Percentiles rank a stretch among this genome's conserved stretches.
phyloP scores from a whole-genome alignment of 2,888 invertebrate species.

The Synanthedon formicaeformis region DNA sequence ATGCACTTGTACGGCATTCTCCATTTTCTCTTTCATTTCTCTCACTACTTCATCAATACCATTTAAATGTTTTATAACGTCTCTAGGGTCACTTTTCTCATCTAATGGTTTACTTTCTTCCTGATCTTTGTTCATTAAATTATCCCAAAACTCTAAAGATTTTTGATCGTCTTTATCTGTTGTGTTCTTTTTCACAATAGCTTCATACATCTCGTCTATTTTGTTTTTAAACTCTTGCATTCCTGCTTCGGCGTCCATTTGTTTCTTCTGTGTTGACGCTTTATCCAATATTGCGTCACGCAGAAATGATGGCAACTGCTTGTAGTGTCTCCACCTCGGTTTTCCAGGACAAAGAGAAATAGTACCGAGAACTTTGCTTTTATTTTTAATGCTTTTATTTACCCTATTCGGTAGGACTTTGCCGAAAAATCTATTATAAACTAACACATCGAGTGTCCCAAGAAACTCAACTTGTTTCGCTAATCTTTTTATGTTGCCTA shows the following conservation, averaged over 20 bases:
- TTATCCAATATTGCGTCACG: constrained; percentile 51
- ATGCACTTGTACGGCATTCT: constrained; percentile 26
- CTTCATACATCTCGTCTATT: constrained; percentile 46
- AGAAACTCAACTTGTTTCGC: constrained; percentile 70
- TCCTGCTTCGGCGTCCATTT: constrained; percentile 40
- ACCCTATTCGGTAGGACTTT: constrained; percentile 39
- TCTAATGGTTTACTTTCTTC: constrained; percentile 11
- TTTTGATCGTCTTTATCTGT: neutral
- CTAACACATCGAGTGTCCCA: constrained; percentile 59
- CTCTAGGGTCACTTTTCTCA: constrained; percentile 26
- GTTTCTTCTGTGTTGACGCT: constrained; percentile 47
- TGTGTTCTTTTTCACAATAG: constrained; percentile 20
- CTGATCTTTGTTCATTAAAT: constrained; percentile 9
- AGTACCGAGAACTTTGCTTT: constrained; percentile 37
- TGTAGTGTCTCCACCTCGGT: constrained; percentile 38
- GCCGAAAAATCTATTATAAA: constrained; percentile 52
- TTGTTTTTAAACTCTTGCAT: constrained; percentile 34
- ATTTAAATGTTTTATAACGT: constrained; percentile 36
- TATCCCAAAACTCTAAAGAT: neutral
- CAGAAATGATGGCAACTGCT: constrained; percentile 41
- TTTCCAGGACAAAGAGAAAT: constrained; percentile 51
- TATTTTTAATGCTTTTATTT: constrained; percentile 39
- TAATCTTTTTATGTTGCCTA: constrained; percentile 66
- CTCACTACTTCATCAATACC: constrained; percentile 36
- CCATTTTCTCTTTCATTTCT: constrained; percentile 36